Evolutionary conservation across 2,797 vertebrate genomes (phyloP), one percentile per base, ranked within the genome.

Genomic region (Yasuhikotakia modesta): DNA sequence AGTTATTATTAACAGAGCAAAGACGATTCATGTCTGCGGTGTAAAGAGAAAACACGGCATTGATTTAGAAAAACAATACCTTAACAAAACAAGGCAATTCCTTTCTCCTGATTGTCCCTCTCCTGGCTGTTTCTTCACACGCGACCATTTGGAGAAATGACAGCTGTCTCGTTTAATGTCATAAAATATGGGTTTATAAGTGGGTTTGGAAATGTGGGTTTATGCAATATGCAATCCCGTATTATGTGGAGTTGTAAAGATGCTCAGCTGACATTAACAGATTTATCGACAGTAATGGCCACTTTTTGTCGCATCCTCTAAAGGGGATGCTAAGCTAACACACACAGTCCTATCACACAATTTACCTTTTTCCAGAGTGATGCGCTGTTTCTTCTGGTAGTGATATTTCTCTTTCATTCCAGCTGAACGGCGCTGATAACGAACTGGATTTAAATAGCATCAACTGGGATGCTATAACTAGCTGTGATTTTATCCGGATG

Each of bases 1-100:
- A 96, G 87, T 98, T 99, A 91, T 96, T 98, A 92, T 98, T 98
- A 90, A 98, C 94, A 22, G 94, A 95, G 89, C 93, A 94, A 85
- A 94, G 94, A 77, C 92, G 94, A 90, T 95, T 99, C 97, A 99
- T 99, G 83, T 95, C 96, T 91, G 66, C 79, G 82, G 22, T 50
- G 11, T 35, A 53, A 16, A 5, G 32, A 50, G 8, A 78, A 70
- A 52, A 21, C 21, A 5, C 13, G 43, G 6, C 1, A 52, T 52
- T 27, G 19, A 17, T n/a, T 7, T n/a, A 52, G 1, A n/a, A n/a
- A 52, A 13, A 63, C 6, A 32, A 14, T 8, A 22, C 43, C 22
- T 30, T 19, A 6, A 16, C 3, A 46, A 32, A 67, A 19, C 27
- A 30, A 13, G 4, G 1, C 63, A 24, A 53, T 19, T 24, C 6